Base-by-base conservation (phyloP, 1,140 invertebrate species). In the Drosophila burlai region DNA sequence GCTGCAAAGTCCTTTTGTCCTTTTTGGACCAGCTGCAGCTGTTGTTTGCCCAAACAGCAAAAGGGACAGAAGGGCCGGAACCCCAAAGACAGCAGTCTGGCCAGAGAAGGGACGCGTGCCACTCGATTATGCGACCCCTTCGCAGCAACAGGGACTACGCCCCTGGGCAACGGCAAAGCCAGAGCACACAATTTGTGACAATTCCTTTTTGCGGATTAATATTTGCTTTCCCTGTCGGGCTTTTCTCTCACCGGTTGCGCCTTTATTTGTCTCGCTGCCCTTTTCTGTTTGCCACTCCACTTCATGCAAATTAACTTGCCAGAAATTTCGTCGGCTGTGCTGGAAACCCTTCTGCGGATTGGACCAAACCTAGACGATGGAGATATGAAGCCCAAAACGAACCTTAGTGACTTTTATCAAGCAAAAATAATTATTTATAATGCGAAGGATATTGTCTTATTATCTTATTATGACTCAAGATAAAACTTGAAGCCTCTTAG, bases 201-300 rank as follows among this genome's bases (percentile, higher is more conserved):
- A 90, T 90, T 90, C 85, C 85, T 90, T 90, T 89, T 90, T 90
- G 85, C 68, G 86, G 85, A 90, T 90, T 90, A 90, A 90, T 90
- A 90, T 90, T 90, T 90, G 85, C 86, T 90, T 80, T 66, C 67
- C 47, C 55, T 52, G 62, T 46, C 60, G 63, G 65, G 65, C 40
- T 47, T 47, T 67, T 60, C 69, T 76, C 81, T 76, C 69, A 84
- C 81, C 78, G 85, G 85, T 90, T 89, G 85, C 85, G 78, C 81
- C 83, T 90, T 89, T 89, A 80, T 84, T 85, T 85, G 82, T 80
- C 68, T 81, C 76, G 73, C 68, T 73, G 76, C 81, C 72, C 77
- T 62, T 77, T 46, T 81, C 65, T 66, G 64, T 62, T 78, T 83
- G 74, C 74, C 62, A 67, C 64, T 54, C 50, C 84, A 83, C 81